Percentiles rank a stretch among this genome's conserved stretches.
Conservation (phyloP, 2,113 vertebrate genomes). For the Zosterops pallidus region DNA sequence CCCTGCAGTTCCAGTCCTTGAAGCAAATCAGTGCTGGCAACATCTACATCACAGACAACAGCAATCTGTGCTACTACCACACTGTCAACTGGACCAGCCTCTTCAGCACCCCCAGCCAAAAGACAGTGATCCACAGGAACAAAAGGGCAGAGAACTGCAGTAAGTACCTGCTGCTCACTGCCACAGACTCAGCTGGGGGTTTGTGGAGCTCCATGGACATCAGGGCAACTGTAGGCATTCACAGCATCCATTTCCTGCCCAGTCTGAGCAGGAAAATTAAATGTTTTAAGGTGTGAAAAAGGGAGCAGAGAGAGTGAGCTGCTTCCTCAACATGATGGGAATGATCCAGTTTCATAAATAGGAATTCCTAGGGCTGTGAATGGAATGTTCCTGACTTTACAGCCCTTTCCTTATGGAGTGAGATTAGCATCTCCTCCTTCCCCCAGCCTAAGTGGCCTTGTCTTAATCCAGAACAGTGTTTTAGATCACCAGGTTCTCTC, state of each 20-base stretch:
- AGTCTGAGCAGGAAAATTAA: background rate
- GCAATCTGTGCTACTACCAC: constrained; percentile 92
- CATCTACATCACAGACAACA: constrained; percentile 95
- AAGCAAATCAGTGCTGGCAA: constrained; percentile 97
- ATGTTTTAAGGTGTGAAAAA: background rate
- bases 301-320: background rate
- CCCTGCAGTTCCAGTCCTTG: constrained; percentile 92
- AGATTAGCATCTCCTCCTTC: background rate
- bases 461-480: background rate
- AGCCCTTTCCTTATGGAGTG: background rate
- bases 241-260: background rate
- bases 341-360: background rate
- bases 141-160: constrained; percentile 89
- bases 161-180: constrained; percentile 75
- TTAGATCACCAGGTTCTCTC: background rate
- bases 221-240: background rate
- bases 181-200: background rate
- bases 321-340: background rate
- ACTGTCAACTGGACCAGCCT: constrained; percentile 96
- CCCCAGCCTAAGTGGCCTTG: background rate
- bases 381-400: background rate
- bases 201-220: fast-evolving
- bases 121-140: constrained; percentile 89
- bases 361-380: background rate
- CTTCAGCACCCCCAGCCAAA: constrained; percentile 87